Conservation (phyloP, 2,113 vertebrate genomes). For the Prolemur simus region DNA sequence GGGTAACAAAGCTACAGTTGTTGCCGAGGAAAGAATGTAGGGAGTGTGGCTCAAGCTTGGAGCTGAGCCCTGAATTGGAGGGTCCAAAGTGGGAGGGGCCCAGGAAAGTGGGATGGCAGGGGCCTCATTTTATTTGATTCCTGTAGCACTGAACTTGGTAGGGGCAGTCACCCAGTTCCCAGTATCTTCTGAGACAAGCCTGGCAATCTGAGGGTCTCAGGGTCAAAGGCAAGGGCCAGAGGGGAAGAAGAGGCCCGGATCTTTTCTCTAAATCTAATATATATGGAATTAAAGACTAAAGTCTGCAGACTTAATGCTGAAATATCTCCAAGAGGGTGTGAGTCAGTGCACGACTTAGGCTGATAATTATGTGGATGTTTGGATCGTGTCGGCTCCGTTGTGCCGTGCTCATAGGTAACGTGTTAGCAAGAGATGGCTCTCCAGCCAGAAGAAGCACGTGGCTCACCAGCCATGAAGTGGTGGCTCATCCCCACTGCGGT, state of each 20-base stretch:
- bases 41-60: not conserved
- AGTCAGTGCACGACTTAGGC: not conserved
- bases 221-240: not conserved
- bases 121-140: not conserved
- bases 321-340: not conserved
- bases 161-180: not conserved
- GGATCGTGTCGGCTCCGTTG: not conserved
- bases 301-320: not conserved
- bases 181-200: not conserved
- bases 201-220: not conserved
- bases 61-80: not conserved
- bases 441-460: not conserved
- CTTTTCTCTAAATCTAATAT: not conserved
- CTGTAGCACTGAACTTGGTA: not conserved
- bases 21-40: not conserved
- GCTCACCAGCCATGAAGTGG: not conserved
- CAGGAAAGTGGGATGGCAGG: not conserved
- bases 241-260: not conserved
- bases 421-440: not conserved
- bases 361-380: not conserved
- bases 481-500: not conserved
- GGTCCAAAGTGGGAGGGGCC: not conserved
- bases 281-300: not conserved
- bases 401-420: not conserved
- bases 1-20: conserved; percentile 40